These are phyloP conservation scores for Gnathochromis pfefferi DNA, from an alignment of 2,113 vertebrate species.

Conservation along the genomic window DNA sequence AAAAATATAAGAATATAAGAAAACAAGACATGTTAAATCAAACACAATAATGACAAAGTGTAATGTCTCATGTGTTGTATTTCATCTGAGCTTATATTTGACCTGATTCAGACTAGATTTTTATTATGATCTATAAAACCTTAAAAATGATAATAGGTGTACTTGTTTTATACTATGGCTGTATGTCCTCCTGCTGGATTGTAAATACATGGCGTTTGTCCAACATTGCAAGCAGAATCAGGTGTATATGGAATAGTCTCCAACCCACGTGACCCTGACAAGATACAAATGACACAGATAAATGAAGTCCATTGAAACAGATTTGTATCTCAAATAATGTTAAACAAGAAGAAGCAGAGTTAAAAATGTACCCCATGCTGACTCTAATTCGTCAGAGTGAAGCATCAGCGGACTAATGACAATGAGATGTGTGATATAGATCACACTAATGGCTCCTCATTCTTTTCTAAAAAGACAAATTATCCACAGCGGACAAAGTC, in stretches of 20 bases:
- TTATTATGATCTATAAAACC: background rate
- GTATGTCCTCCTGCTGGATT: background rate
- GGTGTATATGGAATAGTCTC: background rate
- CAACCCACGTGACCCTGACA: background rate
- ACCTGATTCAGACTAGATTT: background rate
- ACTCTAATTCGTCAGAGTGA: slow-evolving; percentile 34
- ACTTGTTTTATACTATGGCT: background rate
- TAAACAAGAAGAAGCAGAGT: background rate
- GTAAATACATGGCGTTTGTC: background rate
- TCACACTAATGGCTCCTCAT: slow-evolving; percentile 35
- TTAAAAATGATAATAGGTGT: background rate
- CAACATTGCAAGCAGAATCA: background rate
- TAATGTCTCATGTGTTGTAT: background rate
- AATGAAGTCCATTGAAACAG: background rate
- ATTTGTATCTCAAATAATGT: slow-evolving; percentile 7
- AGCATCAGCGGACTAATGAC: background rate
- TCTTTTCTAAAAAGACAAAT: slow-evolving; percentile 14
- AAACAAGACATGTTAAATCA: background rate
- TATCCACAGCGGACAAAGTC: background rate
- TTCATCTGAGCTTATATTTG: background rate
- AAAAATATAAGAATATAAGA: background rate
- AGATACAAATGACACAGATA: background rate
- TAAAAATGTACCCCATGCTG: background rate
- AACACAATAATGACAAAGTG: background rate
- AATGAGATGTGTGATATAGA: slow-evolving; percentile 19